phyloP scores from a whole-genome alignment of 23 tunicate species.

The Ascidia mentula region DNA sequence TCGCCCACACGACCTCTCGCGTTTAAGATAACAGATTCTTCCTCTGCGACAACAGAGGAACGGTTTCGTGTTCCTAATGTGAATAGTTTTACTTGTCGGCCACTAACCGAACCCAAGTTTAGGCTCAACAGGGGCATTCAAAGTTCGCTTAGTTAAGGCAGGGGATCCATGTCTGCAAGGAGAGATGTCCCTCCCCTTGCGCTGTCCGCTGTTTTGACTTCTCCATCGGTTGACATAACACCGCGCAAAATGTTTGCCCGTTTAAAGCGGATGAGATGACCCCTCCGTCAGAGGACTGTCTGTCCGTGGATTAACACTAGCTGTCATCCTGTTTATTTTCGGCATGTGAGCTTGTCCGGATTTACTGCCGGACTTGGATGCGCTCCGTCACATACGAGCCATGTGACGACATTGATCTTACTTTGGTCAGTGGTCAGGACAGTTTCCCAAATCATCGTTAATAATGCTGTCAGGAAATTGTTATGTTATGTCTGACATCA shows the following conservation, averaged over 20 bases:
- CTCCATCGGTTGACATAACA: slow-evolving; percentile 1
- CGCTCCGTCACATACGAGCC: too few species aligned
- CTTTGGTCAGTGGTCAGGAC: too few species aligned
- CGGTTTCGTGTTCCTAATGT: neutral
- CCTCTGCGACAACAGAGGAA: neutral
- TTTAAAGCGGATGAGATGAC: neutral
- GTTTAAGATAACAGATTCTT: neutral
- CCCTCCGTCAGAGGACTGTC: slow-evolving; percentile 2
- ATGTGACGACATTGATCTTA: too few species aligned
- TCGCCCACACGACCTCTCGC: neutral
- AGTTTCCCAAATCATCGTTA: too few species aligned
- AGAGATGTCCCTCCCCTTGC: too few species aligned
- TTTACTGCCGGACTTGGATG: neutral
- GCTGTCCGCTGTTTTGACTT: neutral
- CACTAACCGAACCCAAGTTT: too few species aligned
- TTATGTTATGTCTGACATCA: too few species aligned
- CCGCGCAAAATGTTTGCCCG: neutral
- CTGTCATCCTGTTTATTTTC: neutral
- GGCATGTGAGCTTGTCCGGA: neutral
- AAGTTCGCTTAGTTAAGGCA: neutral
- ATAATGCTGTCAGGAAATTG: too few species aligned
- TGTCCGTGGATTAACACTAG: slow-evolving; percentile 2
- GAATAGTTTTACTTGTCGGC: neutral
- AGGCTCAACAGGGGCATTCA: neutral
- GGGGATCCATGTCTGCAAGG: neutral